A percentile compares a stretch with the other conserved stretches of the same genome.
Evolutionary conservation across 1,140 invertebrate genomes (phyloP).

Genomic region (Gerris buenoi): DNA sequence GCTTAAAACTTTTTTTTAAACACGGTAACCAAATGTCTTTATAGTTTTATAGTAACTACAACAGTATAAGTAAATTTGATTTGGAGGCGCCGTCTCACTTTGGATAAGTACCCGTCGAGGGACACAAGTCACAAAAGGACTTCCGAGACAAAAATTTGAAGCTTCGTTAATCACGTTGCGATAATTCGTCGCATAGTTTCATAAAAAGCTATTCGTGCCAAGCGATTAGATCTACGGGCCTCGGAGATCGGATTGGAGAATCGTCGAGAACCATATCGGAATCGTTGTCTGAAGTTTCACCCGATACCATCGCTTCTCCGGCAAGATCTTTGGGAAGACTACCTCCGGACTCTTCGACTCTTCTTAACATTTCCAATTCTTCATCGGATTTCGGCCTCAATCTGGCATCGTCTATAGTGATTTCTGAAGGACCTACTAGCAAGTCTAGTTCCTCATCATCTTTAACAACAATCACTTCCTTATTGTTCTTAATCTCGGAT

Average conservation of each 20-base stretch:
- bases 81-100: too few species aligned
- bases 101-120: too few species aligned
- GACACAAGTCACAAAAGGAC: too few species aligned
- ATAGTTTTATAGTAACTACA: too few species aligned
- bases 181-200: too few species aligned
- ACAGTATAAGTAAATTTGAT: too few species aligned
- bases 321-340: slow-evolving; percentile 20
- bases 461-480: neutral
- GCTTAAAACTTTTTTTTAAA: too few species aligned
- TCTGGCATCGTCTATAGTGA: neutral
- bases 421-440: neutral
- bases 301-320: slow-evolving; percentile 22
- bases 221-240: too few species aligned
- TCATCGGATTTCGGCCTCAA: slow-evolving; percentile 2
- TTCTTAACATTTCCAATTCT: slow-evolving; percentile 10
- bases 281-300: slow-evolving; percentile 20
- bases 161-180: too few species aligned
- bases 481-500: neutral
- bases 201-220: too few species aligned
- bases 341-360: slow-evolving; percentile 11
- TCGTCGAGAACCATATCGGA: slow-evolving; percentile 3
- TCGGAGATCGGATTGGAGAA: slow-evolving; percentile 9
- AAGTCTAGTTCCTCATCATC: neutral
- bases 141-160: too few species aligned
- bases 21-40: too few species aligned